Conservation (phyloP, 2,797 vertebrate genomes). For the Lutjanus campechanus region DNA sequence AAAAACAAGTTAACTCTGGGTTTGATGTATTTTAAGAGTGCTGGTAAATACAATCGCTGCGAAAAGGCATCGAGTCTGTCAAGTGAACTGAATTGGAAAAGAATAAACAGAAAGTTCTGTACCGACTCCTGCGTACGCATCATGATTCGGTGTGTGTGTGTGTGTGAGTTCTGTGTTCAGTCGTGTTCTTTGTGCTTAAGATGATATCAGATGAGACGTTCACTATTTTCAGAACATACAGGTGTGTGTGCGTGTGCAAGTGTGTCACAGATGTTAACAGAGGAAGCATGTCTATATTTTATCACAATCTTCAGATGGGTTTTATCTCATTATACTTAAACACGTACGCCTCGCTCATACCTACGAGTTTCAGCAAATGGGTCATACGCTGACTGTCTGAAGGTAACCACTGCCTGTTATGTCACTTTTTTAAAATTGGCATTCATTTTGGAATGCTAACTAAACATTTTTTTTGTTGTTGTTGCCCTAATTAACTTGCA, state of each 20-base stretch:
- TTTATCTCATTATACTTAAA: slow-evolving; percentile 9
- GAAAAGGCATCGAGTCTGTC: slow-evolving; percentile 3
- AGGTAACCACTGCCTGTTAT: not conserved
- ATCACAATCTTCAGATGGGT: slow-evolving; percentile 29
- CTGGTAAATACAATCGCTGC: not conserved
- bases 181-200: not conserved
- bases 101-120: slow-evolving; percentile 67
- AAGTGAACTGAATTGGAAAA: slow-evolving; percentile 49
- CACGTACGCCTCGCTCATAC: not conserved
- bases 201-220: slow-evolving; percentile 57
- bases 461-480: too few relatives aligned
- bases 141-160: not conserved
- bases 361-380: slow-evolving; percentile 25
- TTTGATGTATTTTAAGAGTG: slow-evolving; percentile 4
- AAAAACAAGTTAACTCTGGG: not conserved
- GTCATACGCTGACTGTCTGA: slow-evolving; percentile 12
- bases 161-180: not conserved
- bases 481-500: too few relatives aligned
- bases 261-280: slow-evolving; percentile 74
- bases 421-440: not conserved
- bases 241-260: slow-evolving; percentile 70
- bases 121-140: slow-evolving; percentile 4
- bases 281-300: slow-evolving; percentile 62
- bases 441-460: not conserved
- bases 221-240: slow-evolving; percentile 49